A percentile compares a stretch with the other conserved stretches of the same genome.
Conservation (phyloP, 2,888 invertebrate genomes). For the Napeogenes inachia region DNA sequence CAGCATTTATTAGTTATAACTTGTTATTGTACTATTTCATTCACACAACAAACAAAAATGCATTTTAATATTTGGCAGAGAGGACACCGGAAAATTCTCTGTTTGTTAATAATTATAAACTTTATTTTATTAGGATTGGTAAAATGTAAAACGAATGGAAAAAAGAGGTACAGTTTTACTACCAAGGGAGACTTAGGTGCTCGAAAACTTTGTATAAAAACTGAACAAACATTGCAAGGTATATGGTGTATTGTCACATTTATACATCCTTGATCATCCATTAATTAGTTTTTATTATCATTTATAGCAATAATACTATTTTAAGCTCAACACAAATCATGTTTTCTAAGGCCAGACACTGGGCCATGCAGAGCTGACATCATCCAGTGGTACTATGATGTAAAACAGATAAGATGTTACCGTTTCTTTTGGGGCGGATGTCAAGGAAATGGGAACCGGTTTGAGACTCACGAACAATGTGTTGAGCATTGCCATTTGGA, state of each 20-base stretch:
- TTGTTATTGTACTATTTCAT: too few species aligned
- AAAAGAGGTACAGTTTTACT: conserved; percentile 11
- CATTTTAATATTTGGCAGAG: background rate
- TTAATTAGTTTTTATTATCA: background rate
- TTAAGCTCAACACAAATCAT: conserved; percentile 52
- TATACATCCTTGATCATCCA: background rate
- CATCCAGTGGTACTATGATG: conserved; percentile 62
- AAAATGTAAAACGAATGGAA: conserved; percentile 18
- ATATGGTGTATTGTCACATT: background rate
- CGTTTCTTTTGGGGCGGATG: conserved; percentile 67
- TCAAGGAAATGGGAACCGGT: conserved; percentile 66
- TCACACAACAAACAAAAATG: background rate
- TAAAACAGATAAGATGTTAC: conserved; percentile 45
- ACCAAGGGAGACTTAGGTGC: conserved; percentile 29
- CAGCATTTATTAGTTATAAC: too few species aligned
- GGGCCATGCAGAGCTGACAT: conserved; percentile 64
- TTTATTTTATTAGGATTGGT: conserved; percentile 12
- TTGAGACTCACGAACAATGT: conserved; percentile 44
- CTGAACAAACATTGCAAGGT: conserved; percentile 46
- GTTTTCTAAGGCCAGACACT: conserved; percentile 60
- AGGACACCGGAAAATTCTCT: background rate
- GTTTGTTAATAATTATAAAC: conserved; percentile 12
- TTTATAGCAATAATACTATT: conserved; percentile 11
- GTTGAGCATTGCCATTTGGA: conserved; percentile 43
- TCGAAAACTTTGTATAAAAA: conserved; percentile 40